Evolutionary conservation across 2,888 invertebrate genomes (phyloP), one percentile per base, ranked within the genome.

Genomic region (Dimorphilus gyrociliatus): DNA sequence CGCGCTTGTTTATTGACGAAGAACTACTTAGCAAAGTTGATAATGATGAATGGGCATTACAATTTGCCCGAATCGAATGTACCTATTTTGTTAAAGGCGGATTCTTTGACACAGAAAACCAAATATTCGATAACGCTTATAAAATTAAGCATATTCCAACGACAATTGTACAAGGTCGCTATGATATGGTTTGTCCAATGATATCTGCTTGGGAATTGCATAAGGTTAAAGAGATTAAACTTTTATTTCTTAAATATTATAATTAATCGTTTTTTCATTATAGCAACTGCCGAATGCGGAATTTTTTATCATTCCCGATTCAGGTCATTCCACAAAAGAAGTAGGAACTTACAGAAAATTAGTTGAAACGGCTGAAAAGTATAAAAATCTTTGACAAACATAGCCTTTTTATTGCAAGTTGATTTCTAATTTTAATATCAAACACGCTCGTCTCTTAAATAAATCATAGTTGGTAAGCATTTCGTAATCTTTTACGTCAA

Each of bases 1-100:
- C 50, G 1, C 29, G 40, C 6, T 23, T 42, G 12, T 19, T 35
- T 14, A 28, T 45, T 4, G 53, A 56, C 33, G 38, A 40, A 1
- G 38, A 44, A 4, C 36, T 45, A 16, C 12, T 51, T 2, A 30
- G 35, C 10, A 34, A 37, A 13, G 42, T 45, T 3, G 49, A 51
- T 8, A 35, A 30, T 15, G 51, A 50, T 26, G 28, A 30, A 2
- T 55, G 53, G 50, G 41, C 49, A 4, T 40, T 51, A 13, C 51
- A 51, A 38, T 53, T 51, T 44, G 51, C 55, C 17, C 41, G 55
- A 12, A 53, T 55, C 32, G 55, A 55, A 38, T 45, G 53, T 53
- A 46, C 50, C 28, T 56, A 50, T 36, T 55, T 54, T 42, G 46
- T 53, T 2, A 28, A 57, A 41, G 52, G 54, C 19, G 53, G 50